These are phyloP conservation scores for Cheumatopsyche charites DNA, from an alignment of 1,140 invertebrate genomes.

Conservation along the genomic window DNA sequence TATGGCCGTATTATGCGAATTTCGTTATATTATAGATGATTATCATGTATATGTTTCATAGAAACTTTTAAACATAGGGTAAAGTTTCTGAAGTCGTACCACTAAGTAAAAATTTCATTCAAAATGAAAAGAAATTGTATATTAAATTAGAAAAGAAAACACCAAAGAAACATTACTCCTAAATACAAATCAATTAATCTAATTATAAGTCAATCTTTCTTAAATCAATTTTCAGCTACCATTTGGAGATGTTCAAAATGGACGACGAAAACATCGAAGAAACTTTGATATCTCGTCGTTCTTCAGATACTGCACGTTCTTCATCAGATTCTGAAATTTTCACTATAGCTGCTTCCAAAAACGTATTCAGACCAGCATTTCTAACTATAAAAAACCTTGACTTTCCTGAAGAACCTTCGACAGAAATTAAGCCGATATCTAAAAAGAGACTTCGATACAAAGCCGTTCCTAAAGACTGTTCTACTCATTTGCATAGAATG, in stretches of 20 bases:
- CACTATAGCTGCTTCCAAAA: conserved; percentile 40
- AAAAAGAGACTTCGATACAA: conserved; percentile 42
- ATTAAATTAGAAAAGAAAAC: too few relatives aligned
- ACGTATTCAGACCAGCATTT: conserved; percentile 44
- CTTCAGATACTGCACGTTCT: conserved; percentile 22
- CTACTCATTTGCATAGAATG: conserved; percentile 44
- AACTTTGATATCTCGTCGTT: conserved; percentile 17
- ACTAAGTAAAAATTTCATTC: too few relatives aligned
- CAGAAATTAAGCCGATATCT: neutral
- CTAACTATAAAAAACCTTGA: conserved; percentile 43
- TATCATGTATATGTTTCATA: too few relatives aligned
- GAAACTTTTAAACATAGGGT: too few relatives aligned
- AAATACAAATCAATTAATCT: too few relatives aligned
- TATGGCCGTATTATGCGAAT: too few relatives aligned
- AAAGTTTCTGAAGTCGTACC: too few relatives aligned
- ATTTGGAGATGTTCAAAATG: conserved; percentile 28
- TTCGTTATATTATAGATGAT: too few relatives aligned
- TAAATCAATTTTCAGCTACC: conserved; percentile 42
- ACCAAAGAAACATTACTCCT: too few relatives aligned
- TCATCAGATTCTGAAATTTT: conserved; percentile 41
- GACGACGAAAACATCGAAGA: neutral
- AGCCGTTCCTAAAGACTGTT: conserved; percentile 43
- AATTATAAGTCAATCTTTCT: too few relatives aligned
- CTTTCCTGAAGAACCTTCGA: conserved; percentile 14
- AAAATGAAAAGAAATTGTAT: too few relatives aligned